These are phyloP conservation scores for Toxotes jaculatrix DNA, from an alignment of 2,113 vertebrate genomes.

Conservation along the genomic window DNA sequence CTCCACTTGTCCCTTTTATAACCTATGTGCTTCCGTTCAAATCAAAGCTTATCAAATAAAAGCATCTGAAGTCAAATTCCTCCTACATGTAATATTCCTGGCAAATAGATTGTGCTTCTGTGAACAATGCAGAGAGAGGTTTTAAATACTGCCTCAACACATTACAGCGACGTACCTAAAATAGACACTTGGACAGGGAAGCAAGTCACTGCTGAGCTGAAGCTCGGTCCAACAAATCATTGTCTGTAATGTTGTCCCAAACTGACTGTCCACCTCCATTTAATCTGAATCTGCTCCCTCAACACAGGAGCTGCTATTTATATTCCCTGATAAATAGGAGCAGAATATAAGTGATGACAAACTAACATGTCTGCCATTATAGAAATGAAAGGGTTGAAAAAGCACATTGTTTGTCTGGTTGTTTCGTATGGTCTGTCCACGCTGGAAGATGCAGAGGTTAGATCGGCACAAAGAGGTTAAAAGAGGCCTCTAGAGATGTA, in stretches of 20 bases:
- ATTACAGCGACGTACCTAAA: constrained; percentile 44
- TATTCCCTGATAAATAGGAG: neutral
- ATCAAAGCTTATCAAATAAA: constrained; percentile 1
- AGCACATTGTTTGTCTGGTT: constrained; percentile 13
- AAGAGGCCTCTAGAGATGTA: neutral
- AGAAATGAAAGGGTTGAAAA: neutral
- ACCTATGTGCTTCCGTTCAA: constrained; percentile 15
- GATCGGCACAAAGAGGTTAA: neutral
- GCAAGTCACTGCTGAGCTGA: constrained; percentile 27
- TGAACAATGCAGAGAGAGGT: constrained; percentile 10
- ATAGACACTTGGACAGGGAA: constrained; percentile 41
- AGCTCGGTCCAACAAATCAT: constrained; percentile 26
- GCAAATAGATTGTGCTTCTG: neutral
- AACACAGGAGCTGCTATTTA: neutral
- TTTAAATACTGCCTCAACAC: constrained; percentile 40
- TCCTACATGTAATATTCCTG: constrained; percentile 21
- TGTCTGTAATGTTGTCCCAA: constrained; percentile 11
- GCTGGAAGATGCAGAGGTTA: neutral
- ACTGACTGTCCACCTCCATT: constrained; percentile 2
- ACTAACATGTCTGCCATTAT: neutral
- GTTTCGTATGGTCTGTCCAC: neutral
- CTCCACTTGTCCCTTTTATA: neutral
- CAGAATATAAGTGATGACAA: neutral
- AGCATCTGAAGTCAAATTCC: constrained; percentile 31
- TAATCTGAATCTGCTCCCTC: neutral